Percentiles rank a stretch among this genome's conserved stretches.
phyloP scores from a whole-genome alignment of 2,113 vertebrate genomes.

The Scartelaos histophorus region DNA sequence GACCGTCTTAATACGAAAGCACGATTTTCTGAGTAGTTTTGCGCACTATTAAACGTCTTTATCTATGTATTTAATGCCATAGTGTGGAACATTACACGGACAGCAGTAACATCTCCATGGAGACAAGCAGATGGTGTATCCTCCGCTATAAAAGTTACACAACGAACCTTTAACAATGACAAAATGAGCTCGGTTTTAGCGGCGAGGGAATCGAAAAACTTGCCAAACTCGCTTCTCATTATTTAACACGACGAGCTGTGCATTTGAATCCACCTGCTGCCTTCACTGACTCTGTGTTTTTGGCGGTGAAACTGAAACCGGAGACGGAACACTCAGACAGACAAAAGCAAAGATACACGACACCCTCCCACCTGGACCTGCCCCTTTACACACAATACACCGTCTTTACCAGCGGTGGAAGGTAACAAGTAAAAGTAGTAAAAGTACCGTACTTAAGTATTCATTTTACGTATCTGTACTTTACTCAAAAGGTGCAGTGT shows the following conservation, averaged over 20 bases:
- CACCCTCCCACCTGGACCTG: conserved; percentile 39
- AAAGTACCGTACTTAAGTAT: no score
- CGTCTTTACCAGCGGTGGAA: background rate
- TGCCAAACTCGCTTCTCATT: background rate
- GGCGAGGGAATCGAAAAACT: background rate
- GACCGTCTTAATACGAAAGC: background rate
- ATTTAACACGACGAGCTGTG: background rate
- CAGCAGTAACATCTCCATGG: no score
- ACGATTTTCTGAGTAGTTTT: background rate
- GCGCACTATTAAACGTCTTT: background rate
- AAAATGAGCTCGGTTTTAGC: no score
- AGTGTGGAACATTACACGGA: no score
- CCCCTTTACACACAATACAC: conserved; percentile 30
- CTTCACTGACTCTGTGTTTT: conserved; percentile 8
- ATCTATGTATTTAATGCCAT: background rate
- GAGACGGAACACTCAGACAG: conserved; percentile 18
- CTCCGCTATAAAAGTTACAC: no score
- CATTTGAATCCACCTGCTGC: conserved; percentile 10
- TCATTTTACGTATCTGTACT: no score
- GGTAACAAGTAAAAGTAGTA: no score
- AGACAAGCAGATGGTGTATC: background rate
- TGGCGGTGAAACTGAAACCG: conserved; percentile 42
- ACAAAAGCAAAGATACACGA: conserved; percentile 56
- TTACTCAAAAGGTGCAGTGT: no score
- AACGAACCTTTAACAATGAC: no score